A percentile compares a stretch with the other conserved stretches of the same genome.
phyloP scores from a whole-genome alignment of 2,888 invertebrate genomes.

The Dryadula phaetusa region DNA sequence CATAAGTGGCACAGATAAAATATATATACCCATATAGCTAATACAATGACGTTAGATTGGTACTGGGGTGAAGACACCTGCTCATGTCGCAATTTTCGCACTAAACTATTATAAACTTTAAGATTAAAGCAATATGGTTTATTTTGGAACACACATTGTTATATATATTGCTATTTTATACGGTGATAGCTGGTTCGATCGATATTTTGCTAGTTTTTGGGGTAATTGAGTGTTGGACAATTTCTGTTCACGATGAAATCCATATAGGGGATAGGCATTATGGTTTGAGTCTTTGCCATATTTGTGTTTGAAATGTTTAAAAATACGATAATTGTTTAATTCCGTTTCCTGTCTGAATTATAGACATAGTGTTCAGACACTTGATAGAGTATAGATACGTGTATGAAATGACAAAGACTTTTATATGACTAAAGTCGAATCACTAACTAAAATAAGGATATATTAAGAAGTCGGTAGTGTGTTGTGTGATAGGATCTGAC shows the following conservation, averaged over 20 bases:
- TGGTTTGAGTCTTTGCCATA: too few species aligned
- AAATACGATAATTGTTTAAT: too few species aligned
- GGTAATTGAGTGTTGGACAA: background rate
- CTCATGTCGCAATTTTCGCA: conserved; percentile 2
- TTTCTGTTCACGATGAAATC: background rate
- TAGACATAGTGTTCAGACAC: too few species aligned
- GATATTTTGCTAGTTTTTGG: conserved; percentile 1
- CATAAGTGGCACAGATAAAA: conserved; percentile 14
- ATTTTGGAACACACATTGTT: conserved; percentile 18
- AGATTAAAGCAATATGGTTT: background rate
- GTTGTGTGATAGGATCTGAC: too few species aligned
- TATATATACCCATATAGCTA: conserved; percentile 2
- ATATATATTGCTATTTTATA: background rate
- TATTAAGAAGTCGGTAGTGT: too few species aligned
- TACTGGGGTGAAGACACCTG: conserved; percentile 34
- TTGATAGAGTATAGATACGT: too few species aligned
- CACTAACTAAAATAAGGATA: too few species aligned
- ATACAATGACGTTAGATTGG: conserved; percentile 26
- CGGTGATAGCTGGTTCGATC: background rate
- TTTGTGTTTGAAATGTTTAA: too few species aligned
- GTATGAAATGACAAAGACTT: too few species aligned
- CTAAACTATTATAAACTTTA: conserved; percentile 6
- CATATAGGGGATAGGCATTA: too few species aligned
- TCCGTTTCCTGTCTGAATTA: too few species aligned
- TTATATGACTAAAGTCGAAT: too few species aligned